phyloP scores from a whole-genome alignment of 2,888 invertebrate species.

The Drosophila tripunctata region DNA sequence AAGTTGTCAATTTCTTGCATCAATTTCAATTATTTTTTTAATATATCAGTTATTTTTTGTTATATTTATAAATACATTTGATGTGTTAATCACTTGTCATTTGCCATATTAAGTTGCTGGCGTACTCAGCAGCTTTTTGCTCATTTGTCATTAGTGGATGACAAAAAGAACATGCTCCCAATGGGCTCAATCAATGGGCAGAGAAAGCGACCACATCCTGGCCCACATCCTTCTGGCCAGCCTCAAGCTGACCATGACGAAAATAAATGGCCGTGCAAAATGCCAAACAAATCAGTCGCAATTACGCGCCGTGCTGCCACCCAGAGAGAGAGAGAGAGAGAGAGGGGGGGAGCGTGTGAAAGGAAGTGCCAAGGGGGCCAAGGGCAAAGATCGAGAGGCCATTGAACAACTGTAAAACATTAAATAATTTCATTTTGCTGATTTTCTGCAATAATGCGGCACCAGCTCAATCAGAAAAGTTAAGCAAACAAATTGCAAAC shows the following conservation, averaged over 20 bases:
- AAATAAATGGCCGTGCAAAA: constrained; percentile 71
- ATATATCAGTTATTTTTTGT: not conserved
- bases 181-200: constrained; percentile 43
- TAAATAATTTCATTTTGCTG: constrained; percentile 66
- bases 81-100: constrained; percentile 1
- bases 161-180: constrained; percentile 25
- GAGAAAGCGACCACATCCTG: constrained; percentile 6
- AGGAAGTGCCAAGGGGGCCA: not conserved
- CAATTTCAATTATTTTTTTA: not conserved
- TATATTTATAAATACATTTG: not conserved
- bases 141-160: constrained; percentile 1
- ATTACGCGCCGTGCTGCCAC: constrained; percentile 54
- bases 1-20: not conserved
- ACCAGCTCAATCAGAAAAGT: constrained; percentile 77
- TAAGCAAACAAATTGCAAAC: constrained; percentile 74
- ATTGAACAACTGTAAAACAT: constrained; percentile 63
- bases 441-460: constrained; percentile 36
- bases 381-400: constrained; percentile 23
- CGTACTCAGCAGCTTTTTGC: not conserved
- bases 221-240: constrained; percentile 28
- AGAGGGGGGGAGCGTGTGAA: not conserved
- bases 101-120: not conserved
- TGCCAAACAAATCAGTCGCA: constrained; percentile 74
- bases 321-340: not conserved
- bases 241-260: constrained; percentile 68